Conservation (phyloP, 2,888 invertebrate genomes). For the Heliconius sara region DNA sequence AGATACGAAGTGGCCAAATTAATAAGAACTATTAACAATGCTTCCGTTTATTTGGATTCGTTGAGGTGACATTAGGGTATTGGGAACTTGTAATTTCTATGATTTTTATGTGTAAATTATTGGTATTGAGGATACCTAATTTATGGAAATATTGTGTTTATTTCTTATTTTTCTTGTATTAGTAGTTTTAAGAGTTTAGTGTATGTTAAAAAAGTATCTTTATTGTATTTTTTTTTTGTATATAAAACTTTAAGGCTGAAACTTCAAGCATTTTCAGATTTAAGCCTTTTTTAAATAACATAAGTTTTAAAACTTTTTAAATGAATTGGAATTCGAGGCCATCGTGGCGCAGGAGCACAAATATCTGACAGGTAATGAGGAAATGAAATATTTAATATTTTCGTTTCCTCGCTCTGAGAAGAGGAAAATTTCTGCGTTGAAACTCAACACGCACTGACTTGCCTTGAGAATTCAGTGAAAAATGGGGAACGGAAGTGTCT, state of each 20-base stretch:
- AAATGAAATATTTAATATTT: too few species aligned
- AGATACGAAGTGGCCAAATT: conserved; percentile 66
- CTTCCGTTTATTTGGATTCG: conserved; percentile 68
- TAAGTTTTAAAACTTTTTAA: neutral
- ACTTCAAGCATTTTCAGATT: neutral
- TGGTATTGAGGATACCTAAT: neutral
- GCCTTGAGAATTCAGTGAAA: too few species aligned
- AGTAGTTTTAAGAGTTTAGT: neutral
- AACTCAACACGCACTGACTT: too few species aligned
- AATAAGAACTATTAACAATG: conserved; percentile 67
- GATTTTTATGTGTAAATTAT: conserved; percentile 21
- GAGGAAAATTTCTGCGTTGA: too few species aligned
- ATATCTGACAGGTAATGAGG: too few species aligned
- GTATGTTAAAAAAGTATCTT: neutral
- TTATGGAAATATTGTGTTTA: neutral
- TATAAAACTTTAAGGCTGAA: neutral
- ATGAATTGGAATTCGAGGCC: neutral
- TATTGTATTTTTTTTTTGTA: neutral
- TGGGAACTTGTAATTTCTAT: neutral
- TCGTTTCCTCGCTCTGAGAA: too few species aligned
- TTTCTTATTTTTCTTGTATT: neutral
- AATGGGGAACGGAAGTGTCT: too few species aligned
- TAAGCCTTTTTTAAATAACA: neutral
- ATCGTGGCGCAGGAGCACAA: too few species aligned
- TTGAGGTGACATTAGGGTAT: conserved; percentile 62